These are phyloP conservation scores for Sphenopsis melanotis DNA, from an alignment of 2,797 vertebrate species.

Conservation along the genomic window DNA sequence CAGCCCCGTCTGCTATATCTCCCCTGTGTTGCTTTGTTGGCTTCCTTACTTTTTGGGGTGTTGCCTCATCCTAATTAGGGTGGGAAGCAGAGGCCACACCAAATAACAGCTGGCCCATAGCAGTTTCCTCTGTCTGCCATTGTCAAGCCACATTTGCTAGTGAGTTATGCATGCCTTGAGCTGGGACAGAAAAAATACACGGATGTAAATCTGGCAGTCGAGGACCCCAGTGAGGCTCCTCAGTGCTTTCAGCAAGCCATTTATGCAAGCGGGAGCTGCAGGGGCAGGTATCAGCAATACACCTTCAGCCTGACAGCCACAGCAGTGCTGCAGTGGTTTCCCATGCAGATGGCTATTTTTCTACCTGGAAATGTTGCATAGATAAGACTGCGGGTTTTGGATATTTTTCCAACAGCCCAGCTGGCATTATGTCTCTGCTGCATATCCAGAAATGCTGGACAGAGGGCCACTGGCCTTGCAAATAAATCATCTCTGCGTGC, in stretches of 20 bases:
- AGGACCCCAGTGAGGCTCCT: background rate
- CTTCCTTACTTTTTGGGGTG: background rate
- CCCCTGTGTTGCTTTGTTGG: background rate
- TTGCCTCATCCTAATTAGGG: background rate
- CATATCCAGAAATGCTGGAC: background rate
- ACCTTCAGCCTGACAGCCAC: background rate
- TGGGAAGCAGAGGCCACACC: background rate
- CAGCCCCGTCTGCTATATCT: accelerated
- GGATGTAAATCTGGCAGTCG: background rate
- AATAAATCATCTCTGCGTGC: background rate
- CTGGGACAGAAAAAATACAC: background rate
- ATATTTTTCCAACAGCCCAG: background rate
- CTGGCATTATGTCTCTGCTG: background rate
- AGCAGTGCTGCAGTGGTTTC: background rate
- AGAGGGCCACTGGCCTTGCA: background rate
- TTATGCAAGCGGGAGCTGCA: background rate
- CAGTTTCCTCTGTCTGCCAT: background rate
- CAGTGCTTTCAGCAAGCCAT: background rate
- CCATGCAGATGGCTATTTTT: background rate
- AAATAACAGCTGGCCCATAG: background rate
- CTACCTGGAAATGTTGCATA: background rate
- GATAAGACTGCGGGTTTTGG: background rate
- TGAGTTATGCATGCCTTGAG: slow-evolving; percentile 28
- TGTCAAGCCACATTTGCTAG: background rate
- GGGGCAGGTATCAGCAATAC: background rate